Evolutionary conservation across 2,888 invertebrate species (phyloP).

Genomic region (Aquatica leii): DNA sequence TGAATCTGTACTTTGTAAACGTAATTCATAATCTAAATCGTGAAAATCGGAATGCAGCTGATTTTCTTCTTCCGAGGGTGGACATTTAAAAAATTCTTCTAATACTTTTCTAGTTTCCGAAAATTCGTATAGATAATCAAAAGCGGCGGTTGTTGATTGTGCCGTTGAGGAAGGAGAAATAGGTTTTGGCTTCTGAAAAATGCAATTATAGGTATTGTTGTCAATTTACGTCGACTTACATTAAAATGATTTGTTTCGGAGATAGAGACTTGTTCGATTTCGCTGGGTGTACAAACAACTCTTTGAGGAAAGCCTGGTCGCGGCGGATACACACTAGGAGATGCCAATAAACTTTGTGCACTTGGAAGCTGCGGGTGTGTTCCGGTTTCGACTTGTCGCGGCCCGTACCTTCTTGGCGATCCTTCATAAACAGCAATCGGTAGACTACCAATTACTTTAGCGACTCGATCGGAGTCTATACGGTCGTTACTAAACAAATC

Average conservation of each 20-base stretch:
- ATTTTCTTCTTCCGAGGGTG: constrained; percentile 71
- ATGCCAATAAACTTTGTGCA: constrained; percentile 66
- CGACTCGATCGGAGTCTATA: constrained; percentile 60
- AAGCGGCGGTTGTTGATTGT: constrained; percentile 66
- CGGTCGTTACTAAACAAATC: constrained; percentile 51
- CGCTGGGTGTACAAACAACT: constrained; percentile 61
- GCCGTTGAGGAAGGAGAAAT: constrained; percentile 23
- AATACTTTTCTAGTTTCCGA: constrained; percentile 91
- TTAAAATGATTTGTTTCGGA: constrained; percentile 53
- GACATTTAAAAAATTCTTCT: constrained; percentile 91
- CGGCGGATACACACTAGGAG: constrained; percentile 77
- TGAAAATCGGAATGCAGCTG: constrained; percentile 65
- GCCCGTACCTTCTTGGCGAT: constrained; percentile 86
- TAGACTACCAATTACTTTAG: constrained; percentile 79
- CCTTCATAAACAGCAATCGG: constrained; percentile 95
- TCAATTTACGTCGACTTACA: constrained; percentile 47
- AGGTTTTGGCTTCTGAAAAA: constrained; percentile 5
- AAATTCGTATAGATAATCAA: constrained; percentile 91
- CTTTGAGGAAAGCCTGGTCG: constrained; percentile 88
- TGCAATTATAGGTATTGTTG: background rate
- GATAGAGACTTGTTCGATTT: constrained; percentile 52
- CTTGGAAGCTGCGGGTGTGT: constrained; percentile 66
- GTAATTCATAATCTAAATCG: constrained; percentile 81
- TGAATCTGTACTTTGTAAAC: constrained; percentile 69
- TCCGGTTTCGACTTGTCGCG: constrained; percentile 62